A percentile compares a stretch with the other conserved stretches of the same genome.
Conservation (phyloP, 2,113 vertebrate species). For the Xiphophorus hellerii region DNA sequence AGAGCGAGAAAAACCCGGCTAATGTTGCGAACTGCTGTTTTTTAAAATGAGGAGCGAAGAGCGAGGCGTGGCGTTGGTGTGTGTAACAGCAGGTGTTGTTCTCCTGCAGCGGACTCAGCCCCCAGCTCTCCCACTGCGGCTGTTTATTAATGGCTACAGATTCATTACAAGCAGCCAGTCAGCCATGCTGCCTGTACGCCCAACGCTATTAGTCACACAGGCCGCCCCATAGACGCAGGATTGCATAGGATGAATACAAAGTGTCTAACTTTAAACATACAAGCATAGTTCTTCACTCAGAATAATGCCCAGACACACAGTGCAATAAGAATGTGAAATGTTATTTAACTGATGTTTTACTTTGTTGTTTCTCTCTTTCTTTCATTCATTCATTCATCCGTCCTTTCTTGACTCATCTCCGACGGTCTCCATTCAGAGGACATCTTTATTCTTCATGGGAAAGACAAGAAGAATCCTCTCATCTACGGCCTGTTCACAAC, state of each 20-base stretch:
- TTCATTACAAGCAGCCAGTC: constrained; percentile 64
- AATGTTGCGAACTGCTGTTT: constrained; percentile 26
- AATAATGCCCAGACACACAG: constrained; percentile 4
- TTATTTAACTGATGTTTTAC: not conserved
- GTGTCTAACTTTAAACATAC: constrained; percentile 2
- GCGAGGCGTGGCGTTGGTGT: constrained; percentile 22
- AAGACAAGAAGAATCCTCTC: constrained; percentile 83
- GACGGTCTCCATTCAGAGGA: constrained; percentile 73
- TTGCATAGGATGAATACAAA: constrained; percentile 28
- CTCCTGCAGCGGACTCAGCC: constrained; percentile 37
- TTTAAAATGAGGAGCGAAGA: constrained; percentile 45
- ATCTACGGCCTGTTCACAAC: constrained; percentile 85
- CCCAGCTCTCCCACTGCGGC: constrained; percentile 60
- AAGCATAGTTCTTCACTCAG: constrained; percentile 14
- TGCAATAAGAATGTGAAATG: not conserved
- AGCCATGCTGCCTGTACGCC: constrained; percentile 57
- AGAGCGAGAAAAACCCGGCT: constrained; percentile 24
- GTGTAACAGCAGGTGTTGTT: constrained; percentile 55
- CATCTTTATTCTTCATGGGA: constrained; percentile 81
- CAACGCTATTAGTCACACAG: constrained; percentile 58
- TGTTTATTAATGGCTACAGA: constrained; percentile 69
- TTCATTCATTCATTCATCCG: not conserved
- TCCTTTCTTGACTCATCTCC: constrained; percentile 20
- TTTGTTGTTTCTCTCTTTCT: constrained; percentile 1
- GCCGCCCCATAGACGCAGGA: constrained; percentile 37